phyloP scores from a whole-genome alignment of 1,140 invertebrate species.

The Aphis gossypii region DNA sequence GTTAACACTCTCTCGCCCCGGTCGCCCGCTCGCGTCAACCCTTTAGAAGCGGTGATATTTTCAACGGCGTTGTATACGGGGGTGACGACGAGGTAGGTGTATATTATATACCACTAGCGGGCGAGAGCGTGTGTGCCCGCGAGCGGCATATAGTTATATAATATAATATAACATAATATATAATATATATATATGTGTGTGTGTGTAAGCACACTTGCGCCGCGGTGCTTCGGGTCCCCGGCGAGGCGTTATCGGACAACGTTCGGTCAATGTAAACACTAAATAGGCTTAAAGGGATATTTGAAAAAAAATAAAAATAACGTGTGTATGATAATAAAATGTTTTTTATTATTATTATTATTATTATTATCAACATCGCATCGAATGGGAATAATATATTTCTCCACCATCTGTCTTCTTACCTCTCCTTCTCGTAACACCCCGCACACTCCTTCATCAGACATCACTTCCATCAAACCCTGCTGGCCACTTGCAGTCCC shows the following conservation, averaged over 20 bases:
- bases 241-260: conserved; percentile 30
- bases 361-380: not conserved
- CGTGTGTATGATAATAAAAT: conserved; percentile 37
- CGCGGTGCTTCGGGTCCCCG: not conserved
- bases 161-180: not conserved
- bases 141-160: not conserved
- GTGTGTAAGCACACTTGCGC: not conserved
- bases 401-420: conserved; percentile 43
- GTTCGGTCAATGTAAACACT: conserved; percentile 51
- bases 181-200: not conserved
- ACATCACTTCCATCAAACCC: not conserved
- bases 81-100: not conserved
- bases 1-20: not conserved
- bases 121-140: not conserved
- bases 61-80: not conserved
- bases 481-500: not conserved
- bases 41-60: not conserved
- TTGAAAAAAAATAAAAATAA: conserved; percentile 5
- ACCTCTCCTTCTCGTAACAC: not conserved
- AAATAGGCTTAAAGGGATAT: conserved; percentile 29
- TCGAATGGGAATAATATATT: conserved; percentile 32
- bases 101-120: not conserved
- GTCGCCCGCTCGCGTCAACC: not conserved
- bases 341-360: not conserved
- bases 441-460: not conserved